Percentiles rank a stretch among this genome's conserved stretches.
phyloP scores from a whole-genome alignment of 2,888 invertebrate species.

The Parascotia fuliginaria region DNA sequence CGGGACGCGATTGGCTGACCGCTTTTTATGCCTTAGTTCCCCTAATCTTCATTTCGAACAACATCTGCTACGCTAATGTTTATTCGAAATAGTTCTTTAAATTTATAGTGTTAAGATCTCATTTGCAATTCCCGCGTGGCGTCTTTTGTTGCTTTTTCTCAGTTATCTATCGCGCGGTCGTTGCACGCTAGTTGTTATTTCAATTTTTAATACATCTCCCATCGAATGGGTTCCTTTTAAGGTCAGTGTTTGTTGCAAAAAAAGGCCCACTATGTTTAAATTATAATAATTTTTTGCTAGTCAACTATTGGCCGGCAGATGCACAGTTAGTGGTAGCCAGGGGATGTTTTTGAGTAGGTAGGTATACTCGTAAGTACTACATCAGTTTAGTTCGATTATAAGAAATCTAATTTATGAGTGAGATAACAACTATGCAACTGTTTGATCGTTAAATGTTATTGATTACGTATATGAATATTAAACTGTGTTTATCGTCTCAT shows the following conservation, averaged over 20 bases:
- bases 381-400: constrained; percentile 29
- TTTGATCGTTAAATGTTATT: neutral
- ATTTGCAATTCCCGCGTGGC: constrained; percentile 65
- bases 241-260: constrained; percentile 64
- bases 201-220: constrained; percentile 79
- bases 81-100: constrained; percentile 81
- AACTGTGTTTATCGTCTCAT: constrained; percentile 3
- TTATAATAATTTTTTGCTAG: constrained; percentile 61
- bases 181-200: constrained; percentile 76
- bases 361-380: too few relatives aligned
- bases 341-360: constrained; percentile 33
- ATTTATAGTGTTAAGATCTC: constrained; percentile 72
- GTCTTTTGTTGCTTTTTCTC: constrained; percentile 65
- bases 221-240: constrained; percentile 73
- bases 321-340: constrained; percentile 38
- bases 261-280: constrained; percentile 57
- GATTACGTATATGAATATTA: neutral
- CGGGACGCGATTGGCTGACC: constrained; percentile 77
- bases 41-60: constrained; percentile 84
- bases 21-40: constrained; percentile 85
- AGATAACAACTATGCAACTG: constrained; percentile 1
- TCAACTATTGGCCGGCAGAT: constrained; percentile 66
- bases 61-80: constrained; percentile 81
- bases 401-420: constrained; percentile 43
- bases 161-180: constrained; percentile 67